A percentile compares a stretch with the other conserved stretches of the same genome.
Conservation (phyloP, 2,888 invertebrate species). For the Chironomus tentans region DNA sequence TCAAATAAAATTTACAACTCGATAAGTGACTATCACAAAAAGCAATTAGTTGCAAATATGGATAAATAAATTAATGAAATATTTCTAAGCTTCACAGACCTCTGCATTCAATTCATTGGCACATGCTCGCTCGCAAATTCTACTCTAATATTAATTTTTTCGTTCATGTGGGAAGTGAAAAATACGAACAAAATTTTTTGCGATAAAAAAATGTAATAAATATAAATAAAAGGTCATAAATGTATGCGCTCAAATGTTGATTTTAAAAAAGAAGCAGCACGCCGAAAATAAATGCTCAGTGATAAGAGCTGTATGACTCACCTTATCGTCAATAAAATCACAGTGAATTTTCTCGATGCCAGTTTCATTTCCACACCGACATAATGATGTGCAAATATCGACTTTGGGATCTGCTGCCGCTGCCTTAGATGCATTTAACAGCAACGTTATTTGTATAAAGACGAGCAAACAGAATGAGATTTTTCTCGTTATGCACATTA, state of each 20-base stretch:
- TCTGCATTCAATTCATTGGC: no score
- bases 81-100: no score
- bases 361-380: conserved; percentile 13
- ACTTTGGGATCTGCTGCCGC: neutral
- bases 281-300: neutral
- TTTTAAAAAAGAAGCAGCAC: neutral
- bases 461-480: neutral
- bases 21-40: no score
- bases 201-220: neutral
- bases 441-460: neutral
- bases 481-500: conserved; percentile 14
- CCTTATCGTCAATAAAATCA: conserved; percentile 20
- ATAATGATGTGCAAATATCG: conserved; percentile 18
- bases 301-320: conserved; percentile 9
- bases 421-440: neutral
- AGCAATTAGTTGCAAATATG: no score
- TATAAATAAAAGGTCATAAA: no score
- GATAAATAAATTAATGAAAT: no score
- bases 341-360: conserved; percentile 17
- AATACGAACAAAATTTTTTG: neutral
- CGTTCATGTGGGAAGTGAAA: neutral
- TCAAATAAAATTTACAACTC: no score
- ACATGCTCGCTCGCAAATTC: no score
- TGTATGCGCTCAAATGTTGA: no score
- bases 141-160: no score